These are phyloP conservation scores for Orthonevra nobilis DNA, from an alignment of 2,888 invertebrate species.

Conservation along the genomic window DNA sequence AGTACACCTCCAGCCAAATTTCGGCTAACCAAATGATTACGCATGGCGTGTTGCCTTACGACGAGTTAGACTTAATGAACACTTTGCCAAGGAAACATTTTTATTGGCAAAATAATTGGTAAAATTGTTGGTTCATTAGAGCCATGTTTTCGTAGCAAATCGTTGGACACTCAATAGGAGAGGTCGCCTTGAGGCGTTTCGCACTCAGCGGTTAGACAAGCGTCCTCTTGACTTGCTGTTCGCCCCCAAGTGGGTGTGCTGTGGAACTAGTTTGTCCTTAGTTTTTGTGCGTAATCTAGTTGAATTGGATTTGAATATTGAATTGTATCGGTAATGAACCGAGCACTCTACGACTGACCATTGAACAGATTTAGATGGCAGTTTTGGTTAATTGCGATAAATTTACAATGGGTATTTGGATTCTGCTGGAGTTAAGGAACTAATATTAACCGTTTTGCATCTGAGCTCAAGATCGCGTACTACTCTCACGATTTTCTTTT, in stretches of 20 bases:
- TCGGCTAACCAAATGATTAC: slow-evolving; percentile 27
- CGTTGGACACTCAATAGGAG: slow-evolving; percentile 1
- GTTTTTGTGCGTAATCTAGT: slow-evolving; percentile 12
- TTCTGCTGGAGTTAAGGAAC: too few species aligned
- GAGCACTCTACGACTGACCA: neutral
- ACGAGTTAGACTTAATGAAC: slow-evolving; percentile 44
- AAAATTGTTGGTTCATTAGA: slow-evolving; percentile 64
- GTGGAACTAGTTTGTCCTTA: slow-evolving; percentile 19
- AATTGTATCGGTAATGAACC: slow-evolving; percentile 26
- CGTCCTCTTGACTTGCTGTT: neutral
- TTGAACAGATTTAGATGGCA: neutral
- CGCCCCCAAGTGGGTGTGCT: slow-evolving; percentile 34
- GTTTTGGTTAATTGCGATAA: neutral
- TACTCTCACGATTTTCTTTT: too few species aligned
- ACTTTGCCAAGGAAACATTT: slow-evolving; percentile 35
- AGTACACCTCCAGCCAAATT: slow-evolving; percentile 24
- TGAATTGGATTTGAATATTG: slow-evolving; percentile 4
- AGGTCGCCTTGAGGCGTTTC: slow-evolving; percentile 5
- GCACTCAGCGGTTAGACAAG: neutral
- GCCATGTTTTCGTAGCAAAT: slow-evolving; percentile 47
- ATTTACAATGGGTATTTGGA: too few species aligned
- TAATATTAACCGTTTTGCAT: too few species aligned
- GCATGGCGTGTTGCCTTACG: slow-evolving; percentile 16
- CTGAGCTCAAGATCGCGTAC: too few species aligned
- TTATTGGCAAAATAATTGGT: slow-evolving; percentile 55